These are phyloP conservation scores for Jordanella pulchra DNA, from an alignment of 2,797 vertebrate species.

Conservation along the genomic window DNA sequence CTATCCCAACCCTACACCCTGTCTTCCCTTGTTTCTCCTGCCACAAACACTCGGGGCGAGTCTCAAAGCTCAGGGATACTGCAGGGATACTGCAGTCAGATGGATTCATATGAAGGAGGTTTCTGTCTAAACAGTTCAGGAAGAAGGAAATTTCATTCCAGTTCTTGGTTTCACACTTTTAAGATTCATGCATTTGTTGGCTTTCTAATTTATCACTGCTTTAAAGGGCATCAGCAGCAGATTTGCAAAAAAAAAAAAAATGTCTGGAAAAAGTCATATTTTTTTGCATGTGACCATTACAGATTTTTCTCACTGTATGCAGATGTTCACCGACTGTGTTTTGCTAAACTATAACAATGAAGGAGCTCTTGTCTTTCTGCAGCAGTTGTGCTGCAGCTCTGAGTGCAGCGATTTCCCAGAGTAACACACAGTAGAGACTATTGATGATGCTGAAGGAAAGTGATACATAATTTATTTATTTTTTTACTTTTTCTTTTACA, in stretches of 20 bases:
- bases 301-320: background rate
- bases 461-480: no score
- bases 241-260: background rate
- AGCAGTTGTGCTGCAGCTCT: background rate
- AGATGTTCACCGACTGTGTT: background rate
- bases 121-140: background rate
- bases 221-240: background rate
- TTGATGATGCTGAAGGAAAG: background rate
- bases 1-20: constrained; percentile 54
- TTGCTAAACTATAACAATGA: background rate
- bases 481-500: background rate
- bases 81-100: no score
- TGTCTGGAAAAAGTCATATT: background rate
- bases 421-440: background rate
- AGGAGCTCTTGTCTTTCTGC: background rate
- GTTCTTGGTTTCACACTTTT: background rate
- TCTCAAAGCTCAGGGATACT: constrained; percentile 13
- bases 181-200: background rate
- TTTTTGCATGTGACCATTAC: constrained; percentile 2
- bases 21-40: constrained; percentile 61
- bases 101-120: constrained; percentile 9
- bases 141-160: background rate
- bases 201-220: background rate
- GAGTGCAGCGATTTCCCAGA: background rate
- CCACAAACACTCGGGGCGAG: constrained; percentile 41